These are phyloP conservation scores for Prosopocoilus inquinatus DNA, from an alignment of 2,888 invertebrate species.

Conservation along the genomic window DNA sequence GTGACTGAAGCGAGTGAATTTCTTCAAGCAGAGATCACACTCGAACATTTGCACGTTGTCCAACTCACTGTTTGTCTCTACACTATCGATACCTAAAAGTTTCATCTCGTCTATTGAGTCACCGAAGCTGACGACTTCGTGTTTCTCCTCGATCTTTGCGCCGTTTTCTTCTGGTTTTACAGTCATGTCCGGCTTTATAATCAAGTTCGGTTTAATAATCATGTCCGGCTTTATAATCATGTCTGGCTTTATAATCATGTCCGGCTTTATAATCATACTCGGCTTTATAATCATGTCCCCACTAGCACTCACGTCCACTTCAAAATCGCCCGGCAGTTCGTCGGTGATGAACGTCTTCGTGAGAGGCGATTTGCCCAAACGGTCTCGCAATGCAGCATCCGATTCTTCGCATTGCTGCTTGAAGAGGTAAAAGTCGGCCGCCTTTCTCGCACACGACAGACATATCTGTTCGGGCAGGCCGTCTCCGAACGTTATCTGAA, in stretches of 20 bases:
- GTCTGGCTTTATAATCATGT: slow-evolving; percentile 32
- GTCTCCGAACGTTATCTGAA: slow-evolving; percentile 52
- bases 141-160: slow-evolving; percentile 6
- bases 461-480: slow-evolving; percentile 62
- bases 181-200: slow-evolving; percentile 31
- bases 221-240: slow-evolving; percentile 30
- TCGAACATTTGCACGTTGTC: slow-evolving; percentile 13
- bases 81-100: not conserved
- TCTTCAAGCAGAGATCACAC: slow-evolving; percentile 54
- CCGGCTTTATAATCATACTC: slow-evolving; percentile 23
- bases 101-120: slow-evolving; percentile 12
- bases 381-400: slow-evolving; percentile 45
- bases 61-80: not conserved
- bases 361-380: slow-evolving; percentile 32
- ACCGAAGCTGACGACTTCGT: slow-evolving; percentile 19
- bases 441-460: slow-evolving; percentile 53
- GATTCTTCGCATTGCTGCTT: slow-evolving; percentile 52
- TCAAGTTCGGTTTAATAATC: slow-evolving; percentile 22
- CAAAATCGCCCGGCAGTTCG: slow-evolving; percentile 14
- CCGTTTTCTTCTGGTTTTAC: slow-evolving; percentile 32
- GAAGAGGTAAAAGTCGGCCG: slow-evolving; percentile 54
- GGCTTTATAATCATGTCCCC: slow-evolving; percentile 29
- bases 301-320: slow-evolving; percentile 13
- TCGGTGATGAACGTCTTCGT: slow-evolving; percentile 20
- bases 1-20: slow-evolving; percentile 45